phyloP scores from a whole-genome alignment of 2,113 vertebrate genomes.

The Sylvilagus bachmani region DNA sequence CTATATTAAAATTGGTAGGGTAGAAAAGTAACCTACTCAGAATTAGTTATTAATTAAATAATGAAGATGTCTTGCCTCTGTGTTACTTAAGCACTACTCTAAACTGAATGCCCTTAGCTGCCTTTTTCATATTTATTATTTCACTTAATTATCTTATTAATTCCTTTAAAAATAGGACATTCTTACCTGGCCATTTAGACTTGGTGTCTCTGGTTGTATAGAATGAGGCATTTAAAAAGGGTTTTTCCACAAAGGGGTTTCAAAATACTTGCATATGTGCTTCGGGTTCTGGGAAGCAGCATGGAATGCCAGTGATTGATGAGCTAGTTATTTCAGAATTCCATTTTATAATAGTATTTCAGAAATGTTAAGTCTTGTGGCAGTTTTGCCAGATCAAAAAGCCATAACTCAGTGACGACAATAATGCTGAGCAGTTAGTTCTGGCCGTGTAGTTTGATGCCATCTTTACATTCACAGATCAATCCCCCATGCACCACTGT shows the following conservation, averaged over 20 bases:
- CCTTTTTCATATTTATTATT: conserved; percentile 1
- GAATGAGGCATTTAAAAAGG: conserved; percentile 16
- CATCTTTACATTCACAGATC: conserved; percentile 82
- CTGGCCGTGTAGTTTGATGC: conserved; percentile 50
- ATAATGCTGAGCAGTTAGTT: conserved; percentile 75
- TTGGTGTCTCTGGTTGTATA: not conserved
- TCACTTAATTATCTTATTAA: not conserved
- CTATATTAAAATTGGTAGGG: not conserved
- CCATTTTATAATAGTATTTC: conserved; percentile 78
- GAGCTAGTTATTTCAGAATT: conserved; percentile 78
- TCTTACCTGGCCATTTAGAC: conserved; percentile 19
- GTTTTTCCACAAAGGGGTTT: conserved; percentile 42
- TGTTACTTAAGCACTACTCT: not conserved
- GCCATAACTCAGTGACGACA: conserved; percentile 70
- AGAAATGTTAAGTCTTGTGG: conserved; percentile 77
- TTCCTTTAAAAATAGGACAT: not conserved
- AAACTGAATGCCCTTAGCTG: not conserved
- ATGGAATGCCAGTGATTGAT: conserved; percentile 72
- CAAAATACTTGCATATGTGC: conserved; percentile 68
- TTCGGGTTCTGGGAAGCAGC: conserved; percentile 69
- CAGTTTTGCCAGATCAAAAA: conserved; percentile 77
- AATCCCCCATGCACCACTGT: conserved; percentile 80
- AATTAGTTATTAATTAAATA: not conserved
- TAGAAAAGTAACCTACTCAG: not conserved
- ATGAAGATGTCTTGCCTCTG: not conserved